Percentiles rank a stretch among this genome's conserved stretches.
phyloP scores from a whole-genome alignment of 1,140 invertebrate species.

The Dufourea novaeangliae region DNA sequence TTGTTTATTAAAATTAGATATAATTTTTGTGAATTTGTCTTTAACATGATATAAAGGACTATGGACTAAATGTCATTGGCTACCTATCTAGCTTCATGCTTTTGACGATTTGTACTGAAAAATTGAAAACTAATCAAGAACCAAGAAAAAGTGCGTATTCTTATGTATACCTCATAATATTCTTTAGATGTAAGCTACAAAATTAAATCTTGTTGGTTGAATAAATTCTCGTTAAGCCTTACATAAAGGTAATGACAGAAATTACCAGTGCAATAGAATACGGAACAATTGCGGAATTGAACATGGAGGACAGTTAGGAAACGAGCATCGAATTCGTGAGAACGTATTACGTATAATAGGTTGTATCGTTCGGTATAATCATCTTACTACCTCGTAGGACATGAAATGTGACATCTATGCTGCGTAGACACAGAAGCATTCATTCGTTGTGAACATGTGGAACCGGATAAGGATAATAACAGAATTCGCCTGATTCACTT shows the following conservation, averaged over 20 bases:
- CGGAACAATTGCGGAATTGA: background rate
- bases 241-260: background rate
- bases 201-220: background rate
- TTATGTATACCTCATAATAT: background rate
- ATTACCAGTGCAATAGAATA: background rate
- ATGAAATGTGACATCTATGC: conserved; percentile 14
- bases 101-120: background rate
- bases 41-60: no score
- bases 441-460: background rate
- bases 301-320: background rate
- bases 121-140: background rate
- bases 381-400: conserved; percentile 21
- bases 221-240: background rate
- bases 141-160: background rate
- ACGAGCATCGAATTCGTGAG: background rate
- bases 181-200: background rate
- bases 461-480: conserved; percentile 28
- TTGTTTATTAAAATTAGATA: no score
- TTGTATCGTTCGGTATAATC: conserved; percentile 26
- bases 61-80: no score
- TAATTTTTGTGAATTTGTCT: no score
- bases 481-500: conserved; percentile 5
- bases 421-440: conserved; percentile 9
- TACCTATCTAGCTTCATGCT: no score
- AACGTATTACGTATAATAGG: conserved; percentile 14